A percentile compares a stretch with the other conserved stretches of the same genome.
Evolutionary conservation across 2,888 invertebrate genomes (phyloP).

Genomic region (Shargacucullia verbasci): DNA sequence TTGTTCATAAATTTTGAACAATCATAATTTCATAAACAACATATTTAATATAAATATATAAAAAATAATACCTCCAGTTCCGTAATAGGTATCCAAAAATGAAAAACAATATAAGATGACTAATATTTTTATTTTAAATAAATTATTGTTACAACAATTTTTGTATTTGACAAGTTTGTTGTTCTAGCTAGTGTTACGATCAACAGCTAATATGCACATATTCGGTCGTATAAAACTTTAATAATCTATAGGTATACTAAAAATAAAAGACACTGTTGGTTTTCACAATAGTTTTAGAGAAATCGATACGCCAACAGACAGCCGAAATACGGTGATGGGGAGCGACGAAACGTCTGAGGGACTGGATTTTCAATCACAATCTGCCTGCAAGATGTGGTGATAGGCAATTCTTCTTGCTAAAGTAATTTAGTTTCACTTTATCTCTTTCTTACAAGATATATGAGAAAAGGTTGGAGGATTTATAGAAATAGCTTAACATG

Average conservation of each 20-base stretch:
- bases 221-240: slow-evolving; percentile 47
- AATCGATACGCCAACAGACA: background rate
- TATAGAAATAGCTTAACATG: too few species aligned
- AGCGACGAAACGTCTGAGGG: too few species aligned
- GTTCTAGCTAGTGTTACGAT: slow-evolving; percentile 45
- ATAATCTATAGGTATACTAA: slow-evolving; percentile 31
- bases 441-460: too few species aligned
- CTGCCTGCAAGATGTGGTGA: too few species aligned
- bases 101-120: slow-evolving; percentile 32
- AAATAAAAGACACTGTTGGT: slow-evolving; percentile 51
- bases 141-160: slow-evolving; percentile 53
- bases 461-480: too few species aligned
- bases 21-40: too few species aligned
- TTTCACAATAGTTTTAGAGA: slow-evolving; percentile 16
- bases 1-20: too few species aligned
- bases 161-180: slow-evolving; percentile 52
- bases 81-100: background rate
- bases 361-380: too few species aligned
- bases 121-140: slow-evolving; percentile 55
- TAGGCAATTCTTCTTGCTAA: too few species aligned
- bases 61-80: too few species aligned
- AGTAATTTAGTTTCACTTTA: too few species aligned
- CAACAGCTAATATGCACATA: slow-evolving; percentile 47
- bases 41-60: too few species aligned
- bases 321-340: background rate